A percentile compares a stretch with the other conserved stretches of the same genome.
phyloP scores from a whole-genome alignment of 2,113 vertebrate species.

The Oxyruncus cristatus region DNA sequence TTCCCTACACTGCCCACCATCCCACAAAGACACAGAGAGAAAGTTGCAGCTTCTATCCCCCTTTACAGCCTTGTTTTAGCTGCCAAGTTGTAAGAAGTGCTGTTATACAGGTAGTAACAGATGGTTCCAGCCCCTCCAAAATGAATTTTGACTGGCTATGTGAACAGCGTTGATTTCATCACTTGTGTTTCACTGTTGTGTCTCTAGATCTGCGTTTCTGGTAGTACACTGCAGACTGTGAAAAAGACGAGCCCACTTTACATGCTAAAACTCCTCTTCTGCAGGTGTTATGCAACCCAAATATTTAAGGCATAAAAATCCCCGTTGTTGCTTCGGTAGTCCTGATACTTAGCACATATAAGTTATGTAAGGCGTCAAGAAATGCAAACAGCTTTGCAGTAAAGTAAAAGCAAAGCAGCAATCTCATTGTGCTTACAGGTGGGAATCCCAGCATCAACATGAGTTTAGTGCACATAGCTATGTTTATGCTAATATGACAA shows the following conservation, averaged over 20 bases:
- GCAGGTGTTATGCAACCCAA: background rate
- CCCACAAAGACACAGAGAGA: background rate
- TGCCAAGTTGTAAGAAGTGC: background rate
- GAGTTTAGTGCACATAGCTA: background rate
- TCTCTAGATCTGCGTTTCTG: background rate
- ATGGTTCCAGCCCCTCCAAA: background rate
- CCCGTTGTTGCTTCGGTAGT: background rate
- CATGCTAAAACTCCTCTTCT: background rate
- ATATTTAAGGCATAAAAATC: background rate
- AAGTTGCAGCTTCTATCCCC: background rate
- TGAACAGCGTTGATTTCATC: background rate
- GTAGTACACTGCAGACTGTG: background rate
- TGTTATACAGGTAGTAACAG: background rate
- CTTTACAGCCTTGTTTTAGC: background rate
- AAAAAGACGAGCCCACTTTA: background rate
- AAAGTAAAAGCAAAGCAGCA: background rate
- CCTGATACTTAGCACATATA: background rate
- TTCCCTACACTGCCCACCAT: background rate
- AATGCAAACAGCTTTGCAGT: background rate
- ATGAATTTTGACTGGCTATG: background rate
- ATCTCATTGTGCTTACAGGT: background rate
- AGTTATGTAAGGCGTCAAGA: background rate
- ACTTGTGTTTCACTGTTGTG: background rate
- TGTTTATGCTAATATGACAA: fast-evolving
- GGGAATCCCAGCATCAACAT: background rate